Evolutionary conservation across 2,888 invertebrate species (phyloP).

Genomic region (Busseola fusca): DNA sequence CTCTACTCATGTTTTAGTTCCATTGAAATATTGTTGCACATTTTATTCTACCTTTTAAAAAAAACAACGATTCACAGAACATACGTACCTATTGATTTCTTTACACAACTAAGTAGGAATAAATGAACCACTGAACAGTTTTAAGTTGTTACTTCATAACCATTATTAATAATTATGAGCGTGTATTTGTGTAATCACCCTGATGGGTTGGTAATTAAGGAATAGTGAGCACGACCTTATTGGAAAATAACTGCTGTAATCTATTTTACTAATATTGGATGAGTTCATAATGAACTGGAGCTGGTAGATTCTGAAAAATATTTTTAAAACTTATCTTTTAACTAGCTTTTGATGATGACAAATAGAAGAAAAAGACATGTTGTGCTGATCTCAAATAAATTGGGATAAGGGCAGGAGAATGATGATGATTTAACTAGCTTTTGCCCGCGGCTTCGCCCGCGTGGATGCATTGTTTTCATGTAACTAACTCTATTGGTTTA

Average conservation of each 20-base stretch:
- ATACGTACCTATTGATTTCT: conserved; percentile 18
- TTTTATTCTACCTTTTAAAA: conserved; percentile 21
- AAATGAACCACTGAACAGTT: conserved; percentile 15
- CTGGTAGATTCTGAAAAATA: neutral
- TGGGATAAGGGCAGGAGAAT: no score
- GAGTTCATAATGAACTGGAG: neutral
- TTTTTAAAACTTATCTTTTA: neutral
- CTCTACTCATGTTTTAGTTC: conserved; percentile 24
- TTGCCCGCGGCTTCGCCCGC: no score
- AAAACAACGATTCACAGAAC: neutral
- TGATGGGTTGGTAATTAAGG: conserved; percentile 29
- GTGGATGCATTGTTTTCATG: neutral
- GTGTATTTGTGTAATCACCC: conserved; percentile 17
- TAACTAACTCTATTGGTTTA: neutral
- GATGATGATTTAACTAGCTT: no score
- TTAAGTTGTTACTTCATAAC: conserved; percentile 4
- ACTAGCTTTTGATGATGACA: no score
- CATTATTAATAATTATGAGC: conserved; percentile 36
- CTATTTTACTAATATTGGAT: conserved; percentile 1
- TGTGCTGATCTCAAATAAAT: no score
- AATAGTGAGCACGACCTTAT: conserved; percentile 11
- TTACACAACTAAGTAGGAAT: conserved; percentile 7
- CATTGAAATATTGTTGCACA: conserved; percentile 42
- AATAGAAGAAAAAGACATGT: no score
- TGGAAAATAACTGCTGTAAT: conserved; percentile 26